Percentiles rank a stretch among this genome's conserved stretches.
These are phyloP conservation scores for Actinemys pallida DNA, from an alignment of 2,113 vertebrate genomes.

Conservation along the genomic window DNA sequence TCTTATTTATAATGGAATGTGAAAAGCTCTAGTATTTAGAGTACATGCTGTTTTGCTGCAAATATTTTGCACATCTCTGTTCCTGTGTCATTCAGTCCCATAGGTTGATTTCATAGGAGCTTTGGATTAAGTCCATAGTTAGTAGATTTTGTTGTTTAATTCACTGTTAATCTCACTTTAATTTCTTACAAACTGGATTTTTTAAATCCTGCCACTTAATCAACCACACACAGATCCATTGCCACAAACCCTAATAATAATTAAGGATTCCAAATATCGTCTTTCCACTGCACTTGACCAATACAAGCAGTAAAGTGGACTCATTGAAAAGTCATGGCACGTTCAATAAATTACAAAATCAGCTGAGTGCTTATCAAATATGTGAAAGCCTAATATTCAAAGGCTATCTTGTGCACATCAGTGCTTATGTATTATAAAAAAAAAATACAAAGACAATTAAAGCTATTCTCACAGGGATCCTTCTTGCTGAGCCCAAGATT, in stretches of 20 bases:
- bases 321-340: background rate
- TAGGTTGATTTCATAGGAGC: background rate
- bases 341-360: background rate
- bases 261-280: background rate
- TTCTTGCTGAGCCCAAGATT: background rate
- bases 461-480: background rate
- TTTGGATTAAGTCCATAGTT: background rate
- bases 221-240: background rate
- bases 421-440: background rate
- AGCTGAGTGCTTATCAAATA: background rate
- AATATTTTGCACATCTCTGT: background rate
- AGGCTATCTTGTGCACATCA: background rate
- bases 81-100: background rate
- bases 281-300: background rate
- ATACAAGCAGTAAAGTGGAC: background rate
- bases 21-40: background rate
- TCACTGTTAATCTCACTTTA: background rate
- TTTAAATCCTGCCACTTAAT: background rate
- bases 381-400: background rate
- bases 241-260: background rate
- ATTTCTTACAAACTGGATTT: background rate
- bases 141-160: background rate
- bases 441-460: background rate
- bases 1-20: background rate
- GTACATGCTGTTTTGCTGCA: background rate